Conservation (phyloP, 2,888 invertebrate genomes). For the Ophion costatus region DNA sequence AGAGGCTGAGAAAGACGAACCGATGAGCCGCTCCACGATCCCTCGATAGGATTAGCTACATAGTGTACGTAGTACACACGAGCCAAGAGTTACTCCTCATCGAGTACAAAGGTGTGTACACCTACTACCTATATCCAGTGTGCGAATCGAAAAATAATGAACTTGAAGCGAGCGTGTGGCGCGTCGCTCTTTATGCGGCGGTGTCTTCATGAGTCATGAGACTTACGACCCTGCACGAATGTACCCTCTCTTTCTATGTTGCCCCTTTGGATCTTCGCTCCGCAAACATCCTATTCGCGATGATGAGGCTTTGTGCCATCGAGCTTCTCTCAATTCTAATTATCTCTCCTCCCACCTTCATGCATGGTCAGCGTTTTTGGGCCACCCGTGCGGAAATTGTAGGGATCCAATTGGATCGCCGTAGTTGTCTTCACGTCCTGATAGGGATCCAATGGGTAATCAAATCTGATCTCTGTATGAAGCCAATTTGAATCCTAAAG, state of each 20-base stretch:
- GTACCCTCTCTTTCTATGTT: slow-evolving; percentile 60
- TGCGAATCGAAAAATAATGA: slow-evolving; percentile 69
- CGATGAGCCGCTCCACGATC: slow-evolving; percentile 17
- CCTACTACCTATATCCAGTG: slow-evolving; percentile 65
- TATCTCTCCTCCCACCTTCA: too few species aligned
- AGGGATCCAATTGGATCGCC: too few species aligned
- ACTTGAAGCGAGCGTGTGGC: slow-evolving; percentile 58
- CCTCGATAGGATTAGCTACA: slow-evolving; percentile 50
- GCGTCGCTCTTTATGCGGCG: slow-evolving; percentile 50
- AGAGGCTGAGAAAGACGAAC: slow-evolving; percentile 22
- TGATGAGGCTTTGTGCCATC: too few species aligned
- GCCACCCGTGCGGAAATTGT: too few species aligned
- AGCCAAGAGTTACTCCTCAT: slow-evolving; percentile 47
- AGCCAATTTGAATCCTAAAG: too few species aligned
- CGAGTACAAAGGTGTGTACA: slow-evolving; percentile 57
- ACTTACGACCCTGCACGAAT: slow-evolving; percentile 45
- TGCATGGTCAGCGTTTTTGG: too few species aligned
- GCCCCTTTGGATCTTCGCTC: slow-evolving; percentile 59
- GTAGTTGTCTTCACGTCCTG: too few species aligned
- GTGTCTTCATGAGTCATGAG: slow-evolving; percentile 74
- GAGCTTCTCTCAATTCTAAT: too few species aligned
- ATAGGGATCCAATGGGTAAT: too few species aligned
- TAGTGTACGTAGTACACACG: slow-evolving; percentile 21
- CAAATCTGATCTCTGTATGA: too few species aligned
- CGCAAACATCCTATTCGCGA: neutral